Evolutionary conservation across 1,140 invertebrate species (phyloP), one percentile per base, ranked within the genome.

Genomic region (Hypothenemus hampei): DNA sequence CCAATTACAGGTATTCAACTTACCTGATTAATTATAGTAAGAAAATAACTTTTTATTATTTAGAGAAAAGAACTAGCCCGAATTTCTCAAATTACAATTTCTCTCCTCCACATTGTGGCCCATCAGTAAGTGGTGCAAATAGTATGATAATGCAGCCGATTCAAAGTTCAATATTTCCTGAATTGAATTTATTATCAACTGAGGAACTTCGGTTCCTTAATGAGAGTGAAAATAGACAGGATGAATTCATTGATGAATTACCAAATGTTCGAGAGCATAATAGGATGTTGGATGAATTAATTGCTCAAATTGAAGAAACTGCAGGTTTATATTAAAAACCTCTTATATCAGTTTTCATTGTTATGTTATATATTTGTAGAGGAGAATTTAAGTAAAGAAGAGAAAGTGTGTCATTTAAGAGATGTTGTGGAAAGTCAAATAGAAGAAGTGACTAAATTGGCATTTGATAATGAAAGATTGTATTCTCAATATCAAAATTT

Each of bases 151-250:
- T n/a, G n/a, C n/a, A n/a, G 16, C 61, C 67, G 11, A 50, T 50
- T 23, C 36, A 41, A 20, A 52, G 29, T 55, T 37, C 68, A 4
- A 59, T 65, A 48, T 78, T 88, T 67, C 83, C 84, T 11, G 84
- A 87, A 61, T 68, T 89, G 4, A 78, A 79, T 56, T 78, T 77
- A 15, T 65, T 88, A 20, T 79, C 79, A 6, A 73, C 81, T 52
- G 81, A 86, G 40, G 84, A 89, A 68, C 71, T 90, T 29, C 77
- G 81, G 62, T 78, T 79, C 59, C 73, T 89, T 5, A 77, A 80
- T 57, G 77, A 81, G 23, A 82, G 81, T 72, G 73, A 79, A 1
- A 84, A 87, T 44, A 75, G 77, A 50, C 74, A 86, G 64, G 80
- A 86, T 55, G 84, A 86, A 63, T 82, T 86, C 59, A 69, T 89